Conservation (phyloP, 2,888 invertebrate genomes). For the Vesta saturnalis region DNA sequence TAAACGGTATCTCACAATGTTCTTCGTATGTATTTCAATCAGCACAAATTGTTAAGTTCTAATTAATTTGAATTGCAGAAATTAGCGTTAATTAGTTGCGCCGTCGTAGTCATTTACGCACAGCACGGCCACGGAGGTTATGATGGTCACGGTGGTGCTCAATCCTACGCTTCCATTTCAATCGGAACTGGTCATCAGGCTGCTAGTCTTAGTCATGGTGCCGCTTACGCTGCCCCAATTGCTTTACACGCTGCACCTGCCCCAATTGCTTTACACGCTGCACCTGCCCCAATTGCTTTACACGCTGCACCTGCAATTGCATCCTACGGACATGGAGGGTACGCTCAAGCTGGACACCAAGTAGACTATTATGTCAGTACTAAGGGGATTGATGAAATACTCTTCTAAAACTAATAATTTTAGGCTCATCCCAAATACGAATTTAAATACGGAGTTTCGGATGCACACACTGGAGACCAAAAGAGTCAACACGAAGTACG, state of each 20-base stretch:
- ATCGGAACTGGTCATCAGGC: not conserved
- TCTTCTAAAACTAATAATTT: slow-evolving; percentile 2
- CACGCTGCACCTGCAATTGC: not conserved
- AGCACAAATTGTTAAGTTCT: not conserved
- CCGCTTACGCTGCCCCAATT: not conserved
- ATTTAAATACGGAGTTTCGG: slow-evolving; percentile 69
- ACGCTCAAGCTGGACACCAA: not conserved
- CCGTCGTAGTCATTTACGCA: not conserved
- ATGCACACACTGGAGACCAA: slow-evolving; percentile 68
- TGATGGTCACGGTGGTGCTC: not conserved
- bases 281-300: too few relatives aligned
- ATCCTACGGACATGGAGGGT: not conserved
- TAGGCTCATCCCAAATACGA: slow-evolving; percentile 69
- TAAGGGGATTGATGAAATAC: too few relatives aligned
- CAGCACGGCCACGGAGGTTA: not conserved
- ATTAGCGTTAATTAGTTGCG: not conserved
- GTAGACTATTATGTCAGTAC: not conserved
- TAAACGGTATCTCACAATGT: not conserved
- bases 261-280: not conserved
- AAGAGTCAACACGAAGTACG: slow-evolving; percentile 67
- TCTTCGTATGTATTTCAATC: not conserved
- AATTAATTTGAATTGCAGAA: not conserved
- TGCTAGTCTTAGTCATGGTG: not conserved
- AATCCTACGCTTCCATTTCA: not conserved
- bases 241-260: not conserved